Evolutionary conservation across 2,113 vertebrate species (phyloP), one percentile per base, ranked within the genome.

Genomic region (Chloebia gouldiae): DNA sequence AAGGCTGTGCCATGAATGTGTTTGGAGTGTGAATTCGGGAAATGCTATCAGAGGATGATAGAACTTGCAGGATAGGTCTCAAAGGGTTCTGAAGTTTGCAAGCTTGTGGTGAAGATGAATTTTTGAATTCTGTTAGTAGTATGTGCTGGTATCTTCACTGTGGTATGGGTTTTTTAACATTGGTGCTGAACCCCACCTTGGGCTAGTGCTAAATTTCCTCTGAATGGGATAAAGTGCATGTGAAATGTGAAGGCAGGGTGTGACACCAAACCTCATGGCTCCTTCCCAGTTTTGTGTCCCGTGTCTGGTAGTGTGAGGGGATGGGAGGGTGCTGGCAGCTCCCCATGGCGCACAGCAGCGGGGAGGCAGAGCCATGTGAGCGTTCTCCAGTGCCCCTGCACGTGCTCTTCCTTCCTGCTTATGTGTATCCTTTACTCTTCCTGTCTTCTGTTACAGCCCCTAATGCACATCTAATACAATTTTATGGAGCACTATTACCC

Each of bases 381-480:
- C 0, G 0, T 9, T 61, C 53, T 50, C 54, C 17, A 2, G 17
- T 44, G 40, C 44, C 21, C 13, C 65, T 2, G 5, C 0, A 0
- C 5, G 35, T 2, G 5, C 28, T 70, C 63, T 37, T 59, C 18
- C 35, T 90, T 61, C 81, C 64, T 90, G 73, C n/a, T 50, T n/a
- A 7, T 15, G 42, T 31, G 2, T 69, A 66, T 84, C 54, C 87
- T 86, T 84, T 92, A 17, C 72, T 78, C 73, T 80, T 37, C 17
- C 59, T 72, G 81, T 91, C 93, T 87, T 85, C 53, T 90, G 78
- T 95, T 93, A 87, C 91, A 95, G 91, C 70, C 84, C 65, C 81
- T 93, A 95, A 95, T 92, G 93, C 82, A 92, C 54, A 51, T 78
- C 76, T 95, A 81, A 95, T 81, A 59, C 22, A 42, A 95, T 97